These are phyloP conservation scores for Scaptomyza caliginosa DNA, from an alignment of 2,888 invertebrate species.

Conservation along the genomic window DNA sequence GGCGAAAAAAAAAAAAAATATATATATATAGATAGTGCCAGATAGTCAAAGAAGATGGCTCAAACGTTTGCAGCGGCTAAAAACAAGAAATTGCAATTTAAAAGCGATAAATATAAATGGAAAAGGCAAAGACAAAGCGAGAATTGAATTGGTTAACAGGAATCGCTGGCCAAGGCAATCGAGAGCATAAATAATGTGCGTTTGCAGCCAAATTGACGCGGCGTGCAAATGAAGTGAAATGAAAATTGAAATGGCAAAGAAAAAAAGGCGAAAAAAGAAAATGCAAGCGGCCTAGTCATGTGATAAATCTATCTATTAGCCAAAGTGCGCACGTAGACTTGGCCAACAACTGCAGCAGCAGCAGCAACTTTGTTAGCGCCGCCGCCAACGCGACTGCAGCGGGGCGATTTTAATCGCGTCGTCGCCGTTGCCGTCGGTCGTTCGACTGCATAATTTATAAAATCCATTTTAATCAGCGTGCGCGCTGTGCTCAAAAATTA, in stretches of 20 bases:
- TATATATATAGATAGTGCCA: too few species aligned
- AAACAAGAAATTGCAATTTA: conserved; percentile 79
- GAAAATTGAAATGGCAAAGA: conserved; percentile 75
- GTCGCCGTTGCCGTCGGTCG: conserved; percentile 42
- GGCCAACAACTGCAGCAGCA: conserved; percentile 16
- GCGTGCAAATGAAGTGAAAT: conserved; percentile 69
- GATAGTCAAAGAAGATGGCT: conserved; percentile 8
- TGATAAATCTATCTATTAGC: conserved; percentile 82
- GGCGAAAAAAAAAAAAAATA: not conserved
- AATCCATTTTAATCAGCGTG: conserved; percentile 79
- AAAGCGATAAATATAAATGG: conserved; percentile 72
- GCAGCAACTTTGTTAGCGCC: conserved; percentile 51
- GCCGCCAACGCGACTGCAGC: conserved; percentile 62
- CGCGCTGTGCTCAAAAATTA: conserved; percentile 72
- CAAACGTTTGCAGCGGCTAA: conserved; percentile 14
- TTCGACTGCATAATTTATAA: conserved; percentile 77
- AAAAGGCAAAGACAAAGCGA: conserved; percentile 59
- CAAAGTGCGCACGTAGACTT: conserved; percentile 59
- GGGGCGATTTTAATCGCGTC: conserved; percentile 74
- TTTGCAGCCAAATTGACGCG: conserved; percentile 60
- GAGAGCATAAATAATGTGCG: conserved; percentile 63
- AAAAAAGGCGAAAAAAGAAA: conserved; percentile 29
- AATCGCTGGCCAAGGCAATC: conserved; percentile 8
- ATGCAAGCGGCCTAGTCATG: conserved; percentile 51
- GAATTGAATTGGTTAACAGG: conserved; percentile 32